Base-by-base conservation (phyloP, 2,797 vertebrate species). In the Pseudochaenichthys georgianus region DNA sequence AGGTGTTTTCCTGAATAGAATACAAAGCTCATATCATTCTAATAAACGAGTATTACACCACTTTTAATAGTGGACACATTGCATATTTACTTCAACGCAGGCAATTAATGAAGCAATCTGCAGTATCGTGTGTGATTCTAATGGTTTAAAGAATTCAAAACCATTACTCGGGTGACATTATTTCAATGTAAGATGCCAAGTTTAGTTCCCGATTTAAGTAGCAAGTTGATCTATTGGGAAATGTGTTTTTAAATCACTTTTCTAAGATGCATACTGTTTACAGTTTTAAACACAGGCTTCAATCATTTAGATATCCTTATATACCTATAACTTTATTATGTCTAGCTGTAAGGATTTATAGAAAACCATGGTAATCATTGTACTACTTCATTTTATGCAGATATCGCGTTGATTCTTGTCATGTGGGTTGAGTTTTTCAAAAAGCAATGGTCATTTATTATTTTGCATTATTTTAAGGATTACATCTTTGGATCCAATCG, bases 61-160 rank as follows among this genome's bases (percentile, higher is more conserved):
- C 50, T 65, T 46, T 64, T 75, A 67, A 55, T 15, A 54, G 42
- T 62, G 21, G 43, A 48, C 8, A 63, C 13, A 34, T 80, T 66
- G 63, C 11, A 73, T 63, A 73, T 85, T n/a, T 28, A 76, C 69
- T 78, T 80, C 9, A 16, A 55, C 34, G 10, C 31, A 62, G n/a
- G 46, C 11, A 75, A 46, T 28, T 42, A 12, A 42, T 61, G 43
- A 73, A 51, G 63, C 59, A 80, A 82, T 70, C 10, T 0, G 6
- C 28, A 13, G 2, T 23, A 63, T 64, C 73, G 48, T 6, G 11
- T 3, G 10, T 23, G 62, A 62, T 58, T 31, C 34, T 38, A 54
- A 47, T 16, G 28, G 55, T 47, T 67, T 79, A 48, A 51, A 75
- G 16, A 67, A 65, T 64, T 82, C 11, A 54, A 79, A 82, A 82